These are phyloP conservation scores for Verasper variegatus DNA, from an alignment of 2,113 vertebrate genomes.

Conservation along the genomic window DNA sequence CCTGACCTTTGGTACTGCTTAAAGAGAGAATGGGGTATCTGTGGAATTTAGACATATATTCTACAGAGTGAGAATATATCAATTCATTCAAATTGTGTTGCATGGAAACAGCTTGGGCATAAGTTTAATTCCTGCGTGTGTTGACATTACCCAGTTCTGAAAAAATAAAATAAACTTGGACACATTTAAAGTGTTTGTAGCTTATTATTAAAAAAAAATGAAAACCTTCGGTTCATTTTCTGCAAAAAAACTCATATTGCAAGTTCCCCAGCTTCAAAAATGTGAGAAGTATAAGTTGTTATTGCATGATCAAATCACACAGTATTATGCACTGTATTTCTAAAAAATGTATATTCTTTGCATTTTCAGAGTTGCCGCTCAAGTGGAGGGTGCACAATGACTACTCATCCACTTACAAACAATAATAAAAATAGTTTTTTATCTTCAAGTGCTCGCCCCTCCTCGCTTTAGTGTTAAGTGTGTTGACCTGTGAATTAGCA, in stretches of 20 bases:
- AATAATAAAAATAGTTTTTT: constrained; percentile 35
- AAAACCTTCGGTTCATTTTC: not conserved
- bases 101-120: constrained; percentile 34
- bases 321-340: too few species aligned
- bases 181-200: not conserved
- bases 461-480: not conserved
- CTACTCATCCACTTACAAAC: constrained; percentile 41
- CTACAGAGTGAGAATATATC: not conserved
- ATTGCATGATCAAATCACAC: not conserved
- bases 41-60: too few species aligned
- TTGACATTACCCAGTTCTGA: not conserved
- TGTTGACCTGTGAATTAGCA: constrained; percentile 1
- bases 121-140: constrained; percentile 5
- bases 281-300: not conserved
- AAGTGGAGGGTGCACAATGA: constrained; percentile 39
- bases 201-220: too few species aligned
- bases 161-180: not conserved
- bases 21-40: too few species aligned
- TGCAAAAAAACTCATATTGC: not conserved
- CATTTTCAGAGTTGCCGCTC: not conserved
- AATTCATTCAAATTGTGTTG: constrained; percentile 23
- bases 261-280: not conserved
- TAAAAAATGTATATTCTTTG: not conserved
- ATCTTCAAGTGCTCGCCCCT: constrained; percentile 15
- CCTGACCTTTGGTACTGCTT: too few species aligned